phyloP scores from a whole-genome alignment of 2,797 vertebrate genomes.

The Spheniscus humboldti region DNA sequence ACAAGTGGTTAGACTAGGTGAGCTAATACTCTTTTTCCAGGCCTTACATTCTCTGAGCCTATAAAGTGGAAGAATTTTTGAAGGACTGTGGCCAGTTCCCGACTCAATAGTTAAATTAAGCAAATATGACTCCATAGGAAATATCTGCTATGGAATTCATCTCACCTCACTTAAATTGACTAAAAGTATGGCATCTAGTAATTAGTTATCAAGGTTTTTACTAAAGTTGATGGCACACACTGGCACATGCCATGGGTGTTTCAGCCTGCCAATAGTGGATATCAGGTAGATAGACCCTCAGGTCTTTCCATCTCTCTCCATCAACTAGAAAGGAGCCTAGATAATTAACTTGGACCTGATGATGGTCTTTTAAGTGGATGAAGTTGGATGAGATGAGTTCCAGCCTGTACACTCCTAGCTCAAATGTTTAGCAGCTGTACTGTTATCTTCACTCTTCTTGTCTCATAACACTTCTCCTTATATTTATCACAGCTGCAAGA shows the following conservation, averaged over 20 bases:
- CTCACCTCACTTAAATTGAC: neutral
- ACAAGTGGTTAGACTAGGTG: neutral
- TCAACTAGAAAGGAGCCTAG: neutral
- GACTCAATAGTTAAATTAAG: neutral
- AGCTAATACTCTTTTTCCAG: neutral
- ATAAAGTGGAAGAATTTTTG: neutral
- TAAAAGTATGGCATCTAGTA: neutral
- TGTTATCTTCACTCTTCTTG: neutral
- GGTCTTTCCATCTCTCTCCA: neutral
- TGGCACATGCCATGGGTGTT: neutral
- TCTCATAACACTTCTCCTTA: neutral
- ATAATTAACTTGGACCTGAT: neutral
- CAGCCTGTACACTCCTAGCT: neutral
- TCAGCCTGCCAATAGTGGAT: neutral
- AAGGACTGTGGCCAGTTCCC: neutral
- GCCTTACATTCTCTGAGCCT: neutral
- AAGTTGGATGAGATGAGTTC: neutral
- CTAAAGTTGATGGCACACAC: neutral
- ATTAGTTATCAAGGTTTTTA: neutral
- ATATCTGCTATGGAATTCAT: neutral
- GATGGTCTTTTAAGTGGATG: neutral
- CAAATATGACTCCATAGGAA: neutral
- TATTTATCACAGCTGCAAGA: neutral
- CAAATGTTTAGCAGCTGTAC: neutral
- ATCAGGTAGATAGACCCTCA: neutral